Conservation (phyloP, 2,113 vertebrate genomes). For the Oriolus oriolus region DNA sequence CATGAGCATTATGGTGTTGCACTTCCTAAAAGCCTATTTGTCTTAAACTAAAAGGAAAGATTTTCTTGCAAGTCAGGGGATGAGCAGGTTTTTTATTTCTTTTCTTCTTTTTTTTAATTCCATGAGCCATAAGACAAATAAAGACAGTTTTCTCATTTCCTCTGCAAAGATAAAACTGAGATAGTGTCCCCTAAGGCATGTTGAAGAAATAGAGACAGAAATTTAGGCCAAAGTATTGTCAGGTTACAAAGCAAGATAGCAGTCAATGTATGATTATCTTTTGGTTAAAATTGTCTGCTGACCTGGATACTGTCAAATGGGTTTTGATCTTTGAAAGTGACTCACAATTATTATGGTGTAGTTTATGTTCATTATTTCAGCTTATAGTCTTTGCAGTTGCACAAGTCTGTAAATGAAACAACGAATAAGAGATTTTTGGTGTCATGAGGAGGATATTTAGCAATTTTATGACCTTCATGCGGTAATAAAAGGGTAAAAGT, state of each 20-base stretch:
- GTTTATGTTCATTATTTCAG: not conserved
- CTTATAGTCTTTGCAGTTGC: not conserved
- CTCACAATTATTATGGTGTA: not conserved
- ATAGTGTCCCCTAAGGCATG: conserved; percentile 16
- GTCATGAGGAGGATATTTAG: not conserved
- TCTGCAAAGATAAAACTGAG: conserved; percentile 27
- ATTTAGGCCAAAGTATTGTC: conserved; percentile 38
- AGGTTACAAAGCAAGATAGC: not conserved
- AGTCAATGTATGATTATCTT: not conserved
- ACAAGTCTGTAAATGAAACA: not conserved
- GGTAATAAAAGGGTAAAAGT: not conserved
- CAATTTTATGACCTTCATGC: not conserved
- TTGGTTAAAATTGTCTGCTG: conserved; percentile 20
- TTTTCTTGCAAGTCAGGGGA: not conserved
- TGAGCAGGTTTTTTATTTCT: not conserved
- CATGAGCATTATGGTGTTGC: not conserved
- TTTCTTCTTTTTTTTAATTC: not conserved
- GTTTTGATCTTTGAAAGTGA: conserved; percentile 1
- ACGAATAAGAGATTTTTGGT: not conserved
- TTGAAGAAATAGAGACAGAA: conserved; percentile 39
- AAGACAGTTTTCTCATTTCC: conserved; percentile 49
- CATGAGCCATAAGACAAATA: conserved; percentile 9
- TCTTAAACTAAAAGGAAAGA: not conserved
- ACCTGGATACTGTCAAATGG: not conserved
- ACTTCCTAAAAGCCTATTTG: not conserved